Evolutionary conservation across 1,140 invertebrate genomes (phyloP).

Genomic region (Calosoma granatense): DNA sequence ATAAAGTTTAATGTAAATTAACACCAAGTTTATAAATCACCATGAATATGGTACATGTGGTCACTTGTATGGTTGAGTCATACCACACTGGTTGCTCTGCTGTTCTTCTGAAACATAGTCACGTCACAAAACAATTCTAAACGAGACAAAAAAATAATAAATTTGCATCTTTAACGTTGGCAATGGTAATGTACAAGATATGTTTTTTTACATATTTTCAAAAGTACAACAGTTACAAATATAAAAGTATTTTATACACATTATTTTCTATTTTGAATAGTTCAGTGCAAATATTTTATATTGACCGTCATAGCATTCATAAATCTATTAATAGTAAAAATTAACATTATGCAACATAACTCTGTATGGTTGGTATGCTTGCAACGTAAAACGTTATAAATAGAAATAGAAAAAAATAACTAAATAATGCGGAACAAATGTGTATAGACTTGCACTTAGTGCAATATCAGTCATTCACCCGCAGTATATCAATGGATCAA

Average conservation of each 20-base stretch:
- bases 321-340: neutral
- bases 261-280: slow-evolving; percentile 9
- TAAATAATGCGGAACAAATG: too few species aligned
- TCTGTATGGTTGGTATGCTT: too few species aligned
- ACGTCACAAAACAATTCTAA: neutral
- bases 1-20: neutral
- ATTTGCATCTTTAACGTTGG: neutral
- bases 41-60: too few species aligned
- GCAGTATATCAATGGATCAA: too few species aligned
- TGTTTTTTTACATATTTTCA: slow-evolving; percentile 3
- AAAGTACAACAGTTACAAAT: slow-evolving; percentile 8
- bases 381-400: too few species aligned
- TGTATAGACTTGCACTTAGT: too few species aligned
- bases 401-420: too few species aligned
- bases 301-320: slow-evolving; percentile 1
- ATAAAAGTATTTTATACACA: slow-evolving; percentile 7
- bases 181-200: slow-evolving; percentile 5
- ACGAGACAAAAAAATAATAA: neutral
- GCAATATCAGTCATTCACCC: too few species aligned
- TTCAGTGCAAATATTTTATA: slow-evolving; percentile 8
- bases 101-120: neutral
- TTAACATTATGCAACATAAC: slow-evolving; percentile 1
- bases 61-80: neutral
- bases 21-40: neutral
- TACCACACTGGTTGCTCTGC: too few species aligned